phyloP scores from a whole-genome alignment of 2,888 invertebrate genomes.

The Gymnocheta viridis region DNA sequence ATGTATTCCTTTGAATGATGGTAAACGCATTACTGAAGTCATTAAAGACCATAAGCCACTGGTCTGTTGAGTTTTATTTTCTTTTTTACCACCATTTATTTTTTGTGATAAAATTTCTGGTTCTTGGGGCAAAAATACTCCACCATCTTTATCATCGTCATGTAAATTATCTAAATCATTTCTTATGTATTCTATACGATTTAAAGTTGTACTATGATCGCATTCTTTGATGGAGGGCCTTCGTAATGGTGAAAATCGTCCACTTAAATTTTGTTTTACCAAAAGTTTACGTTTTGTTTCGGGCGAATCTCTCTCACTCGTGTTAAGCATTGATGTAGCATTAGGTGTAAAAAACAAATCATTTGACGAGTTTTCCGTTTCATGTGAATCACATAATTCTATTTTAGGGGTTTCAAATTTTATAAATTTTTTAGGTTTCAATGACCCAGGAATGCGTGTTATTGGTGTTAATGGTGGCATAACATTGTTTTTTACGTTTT shows the following conservation, averaged over 20 bases:
- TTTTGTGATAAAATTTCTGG: constrained; percentile 3
- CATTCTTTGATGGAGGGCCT: constrained; percentile 73
- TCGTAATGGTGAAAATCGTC: constrained; percentile 70
- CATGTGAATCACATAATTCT: constrained; percentile 37
- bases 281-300: constrained; percentile 54
- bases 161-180: constrained; percentile 37
- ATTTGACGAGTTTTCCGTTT: constrained; percentile 47
- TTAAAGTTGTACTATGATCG: constrained; percentile 63
- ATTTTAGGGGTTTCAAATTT: constrained; percentile 79
- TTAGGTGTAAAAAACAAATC: constrained; percentile 74
- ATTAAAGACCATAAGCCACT: constrained; percentile 73
- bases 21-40: constrained; percentile 78
- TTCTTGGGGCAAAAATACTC: constrained; percentile 69
- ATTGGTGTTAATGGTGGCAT: constrained; percentile 75
- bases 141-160: constrained; percentile 69
- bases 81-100: constrained; percentile 29
- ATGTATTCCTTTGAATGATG: constrained; percentile 67
- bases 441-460: constrained; percentile 75
- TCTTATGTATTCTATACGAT: constrained; percentile 72
- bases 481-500: neutral
- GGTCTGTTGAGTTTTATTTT: constrained; percentile 14
- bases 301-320: neutral
- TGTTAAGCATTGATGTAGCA: constrained; percentile 66
- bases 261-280: constrained; percentile 72
- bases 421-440: constrained; percentile 77